phyloP scores from a whole-genome alignment of 2,888 invertebrate genomes.

The Heliconius ismenius region DNA sequence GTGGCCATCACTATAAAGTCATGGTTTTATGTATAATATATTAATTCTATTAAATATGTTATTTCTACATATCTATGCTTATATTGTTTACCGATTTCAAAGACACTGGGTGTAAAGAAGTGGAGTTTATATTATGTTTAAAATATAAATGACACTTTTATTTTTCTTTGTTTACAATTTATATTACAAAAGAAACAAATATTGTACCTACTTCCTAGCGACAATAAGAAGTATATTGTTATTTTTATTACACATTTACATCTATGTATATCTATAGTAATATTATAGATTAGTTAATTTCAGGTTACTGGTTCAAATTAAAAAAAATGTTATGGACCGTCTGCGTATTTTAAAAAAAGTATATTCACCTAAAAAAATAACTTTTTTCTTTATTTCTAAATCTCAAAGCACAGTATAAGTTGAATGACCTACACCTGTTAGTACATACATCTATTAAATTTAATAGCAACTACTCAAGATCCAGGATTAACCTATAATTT shows the following conservation, averaged over 20 bases:
- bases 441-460: slow-evolving; percentile 17
- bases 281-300: neutral
- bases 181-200: neutral
- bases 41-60: neutral
- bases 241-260: neutral
- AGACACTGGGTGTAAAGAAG: neutral
- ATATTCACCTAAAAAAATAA: too few relatives aligned
- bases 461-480: slow-evolving; percentile 19
- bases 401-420: neutral
- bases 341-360: too few relatives aligned
- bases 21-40: neutral
- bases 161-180: neutral
- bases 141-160: neutral
- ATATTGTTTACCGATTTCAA: neutral
- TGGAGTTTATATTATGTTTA: neutral
- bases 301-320: too few relatives aligned
- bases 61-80: neutral
- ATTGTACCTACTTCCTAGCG: neutral
- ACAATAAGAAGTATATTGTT: neutral
- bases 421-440: neutral
- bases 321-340: too few relatives aligned
- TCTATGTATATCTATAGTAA: neutral
- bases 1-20: neutral
- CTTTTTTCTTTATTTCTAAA: neutral
- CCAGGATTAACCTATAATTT: slow-evolving; percentile 23